A percentile compares a stretch with the other conserved stretches of the same genome.
These are phyloP conservation scores for Rhodophaea formosa DNA, from an alignment of 2,888 invertebrate species.

Conservation along the genomic window DNA sequence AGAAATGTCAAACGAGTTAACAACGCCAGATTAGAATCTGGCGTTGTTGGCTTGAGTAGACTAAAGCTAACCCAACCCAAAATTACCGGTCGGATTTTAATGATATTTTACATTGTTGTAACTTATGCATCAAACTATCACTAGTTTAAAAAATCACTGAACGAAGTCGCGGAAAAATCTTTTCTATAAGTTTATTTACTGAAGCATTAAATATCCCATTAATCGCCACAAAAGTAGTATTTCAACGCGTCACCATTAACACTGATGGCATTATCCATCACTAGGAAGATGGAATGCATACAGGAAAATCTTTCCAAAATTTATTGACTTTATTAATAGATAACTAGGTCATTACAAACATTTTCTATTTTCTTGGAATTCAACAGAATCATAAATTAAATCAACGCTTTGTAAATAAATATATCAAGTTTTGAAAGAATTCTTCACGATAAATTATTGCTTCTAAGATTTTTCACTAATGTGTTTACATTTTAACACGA, in stretches of 20 bases:
- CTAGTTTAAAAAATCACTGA: too few relatives aligned
- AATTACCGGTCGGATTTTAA: too few relatives aligned
- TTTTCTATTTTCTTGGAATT: not conserved
- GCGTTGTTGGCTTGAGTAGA: too few relatives aligned
- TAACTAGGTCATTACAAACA: conserved; percentile 3
- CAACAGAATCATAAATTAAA: not conserved
- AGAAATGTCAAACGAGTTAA: too few relatives aligned
- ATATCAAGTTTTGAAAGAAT: too few relatives aligned
- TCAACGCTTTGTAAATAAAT: not conserved
- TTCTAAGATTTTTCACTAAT: not conserved
- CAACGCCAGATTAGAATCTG: too few relatives aligned
- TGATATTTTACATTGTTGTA: too few relatives aligned
- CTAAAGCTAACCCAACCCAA: too few relatives aligned
- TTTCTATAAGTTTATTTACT: too few relatives aligned
- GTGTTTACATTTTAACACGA: not conserved
- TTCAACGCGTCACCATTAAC: conserved; percentile 6
- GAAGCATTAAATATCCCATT: not conserved
- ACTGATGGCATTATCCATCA: conserved; percentile 7
- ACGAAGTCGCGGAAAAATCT: too few relatives aligned
- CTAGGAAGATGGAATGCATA: conserved; percentile 3
- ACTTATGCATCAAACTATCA: too few relatives aligned
- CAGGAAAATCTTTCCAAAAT: conserved; percentile 9
- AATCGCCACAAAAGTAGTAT: not conserved
- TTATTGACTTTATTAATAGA: conserved; percentile 9
- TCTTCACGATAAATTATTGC: too few relatives aligned